phyloP scores from a whole-genome alignment of 2,113 vertebrate species.

The Ranitomeya imitator region DNA sequence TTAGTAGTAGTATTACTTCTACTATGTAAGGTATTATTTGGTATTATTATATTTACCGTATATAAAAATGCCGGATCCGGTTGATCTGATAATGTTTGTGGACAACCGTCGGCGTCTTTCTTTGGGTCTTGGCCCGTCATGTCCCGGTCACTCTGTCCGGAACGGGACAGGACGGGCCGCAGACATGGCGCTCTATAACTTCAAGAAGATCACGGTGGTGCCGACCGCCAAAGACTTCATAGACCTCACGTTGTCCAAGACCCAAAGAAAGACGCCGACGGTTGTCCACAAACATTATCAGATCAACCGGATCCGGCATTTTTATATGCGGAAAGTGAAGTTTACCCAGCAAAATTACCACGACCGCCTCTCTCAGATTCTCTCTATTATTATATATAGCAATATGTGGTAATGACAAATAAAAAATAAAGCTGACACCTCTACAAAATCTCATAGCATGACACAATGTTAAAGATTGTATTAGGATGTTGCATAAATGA shows the following conservation, averaged over 20 bases:
- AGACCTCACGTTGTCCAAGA: slow-evolving; percentile 95
- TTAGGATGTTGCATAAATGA: background rate
- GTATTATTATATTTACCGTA: no score
- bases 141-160: slow-evolving; percentile 49
- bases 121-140: no score
- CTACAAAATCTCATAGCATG: background rate
- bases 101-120: no score
- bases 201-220: slow-evolving; percentile 98
- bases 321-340: slow-evolving; percentile 98
- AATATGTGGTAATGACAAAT: background rate
- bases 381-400: no score
- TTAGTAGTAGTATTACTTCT: no score
- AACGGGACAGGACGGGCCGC: rapidly evolving
- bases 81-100: no score
- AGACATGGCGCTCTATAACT: slow-evolving; percentile 93
- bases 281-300: slow-evolving; percentile 96
- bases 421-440: background rate
- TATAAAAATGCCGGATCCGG: no score
- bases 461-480: background rate
- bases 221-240: slow-evolving; percentile 97
- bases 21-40: no score
- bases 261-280: slow-evolving; percentile 94
- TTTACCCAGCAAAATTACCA: slow-evolving; percentile 98
- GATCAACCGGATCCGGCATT: slow-evolving; percentile 94
- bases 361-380: slow-evolving; percentile 91